These are phyloP conservation scores for Allolobophora icterica DNA, from an alignment of 2,888 invertebrate species.

Conservation along the genomic window DNA sequence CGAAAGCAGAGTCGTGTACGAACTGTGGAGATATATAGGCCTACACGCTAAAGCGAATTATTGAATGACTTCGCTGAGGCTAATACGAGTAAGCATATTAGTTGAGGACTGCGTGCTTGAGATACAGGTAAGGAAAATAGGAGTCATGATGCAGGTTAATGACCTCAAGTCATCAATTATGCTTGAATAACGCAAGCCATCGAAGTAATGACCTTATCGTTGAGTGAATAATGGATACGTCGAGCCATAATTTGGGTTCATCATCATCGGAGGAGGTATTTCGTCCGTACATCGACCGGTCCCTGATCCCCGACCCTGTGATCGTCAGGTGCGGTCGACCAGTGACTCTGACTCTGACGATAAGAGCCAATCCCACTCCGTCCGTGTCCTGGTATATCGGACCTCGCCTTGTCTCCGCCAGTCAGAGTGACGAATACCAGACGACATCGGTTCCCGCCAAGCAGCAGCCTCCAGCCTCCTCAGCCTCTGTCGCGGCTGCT, in stretches of 20 bases:
- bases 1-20: too few species aligned
- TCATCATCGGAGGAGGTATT: neutral
- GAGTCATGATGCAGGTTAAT: neutral
- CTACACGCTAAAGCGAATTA: too few species aligned
- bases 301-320: neutral
- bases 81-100: neutral
- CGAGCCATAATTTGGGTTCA: neutral
- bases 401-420: neutral
- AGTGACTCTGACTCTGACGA: neutral
- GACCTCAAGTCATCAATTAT: too few species aligned
- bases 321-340: slow-evolving; percentile 5
- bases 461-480: too few species aligned
- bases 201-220: neutral
- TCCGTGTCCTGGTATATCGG: slow-evolving; percentile 1
- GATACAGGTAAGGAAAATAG: neutral
- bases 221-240: neutral
- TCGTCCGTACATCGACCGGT: neutral
- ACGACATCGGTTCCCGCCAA: neutral
- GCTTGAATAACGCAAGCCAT: too few species aligned
- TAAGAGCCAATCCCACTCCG: neutral
- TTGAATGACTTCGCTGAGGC: neutral
- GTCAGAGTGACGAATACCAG: neutral
- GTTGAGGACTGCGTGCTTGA: neutral
- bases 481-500: neutral
- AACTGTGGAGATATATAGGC: too few species aligned